Base-by-base conservation (phyloP, 1,140 invertebrate genomes). In the Portunus trituberculatus region DNA sequence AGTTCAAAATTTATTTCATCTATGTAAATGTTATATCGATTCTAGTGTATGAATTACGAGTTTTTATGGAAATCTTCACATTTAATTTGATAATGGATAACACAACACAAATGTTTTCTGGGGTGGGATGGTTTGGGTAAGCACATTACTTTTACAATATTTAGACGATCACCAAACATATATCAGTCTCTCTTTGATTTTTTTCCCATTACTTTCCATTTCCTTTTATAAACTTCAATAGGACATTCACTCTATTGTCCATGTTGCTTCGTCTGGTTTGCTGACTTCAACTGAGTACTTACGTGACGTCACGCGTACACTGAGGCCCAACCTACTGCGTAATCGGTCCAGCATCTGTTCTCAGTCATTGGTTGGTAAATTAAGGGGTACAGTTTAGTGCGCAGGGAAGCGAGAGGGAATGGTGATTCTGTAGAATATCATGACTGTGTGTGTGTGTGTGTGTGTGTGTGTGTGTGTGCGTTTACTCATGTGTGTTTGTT, bases 281-380 rank as follows among this genome's bases (percentile, higher is more conserved):
- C 16, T 59, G 12, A 59, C 52, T 59, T 76, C 67, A n/a, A 76
- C 20, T n/a, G 67, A 76, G 67, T 76, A 76, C 67, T 76, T 76
- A 76, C 67, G 67, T 76, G 67, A 76, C 67, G 67, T 25, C 67
- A 76, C 67, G 20, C 25, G 67, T 20, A 25, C 67, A 76, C 25
- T 76, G 67, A 76, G 67, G 67, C 67, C 67, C 67, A 76, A 76
- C 67, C 67, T 76, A 76, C 67, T 76, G 67, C 67, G 67, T 25
- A 76, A 76, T 59, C 84, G 39, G 31, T 91, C 90, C 90, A 91
- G 90, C 90, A 31, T 91, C 90, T 91, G 90, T 29, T 91, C 48
- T 91, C 90, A 59, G 46, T 67, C 90, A 91, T 25, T 93, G 32
- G 46, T 93, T 93, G 83, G 82, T 93, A 91, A 91, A 91, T 91